These are phyloP conservation scores for Ictidomys tridecemlineatus DNA, from an alignment of 2,113 vertebrate genomes.

Conservation along the genomic window DNA sequence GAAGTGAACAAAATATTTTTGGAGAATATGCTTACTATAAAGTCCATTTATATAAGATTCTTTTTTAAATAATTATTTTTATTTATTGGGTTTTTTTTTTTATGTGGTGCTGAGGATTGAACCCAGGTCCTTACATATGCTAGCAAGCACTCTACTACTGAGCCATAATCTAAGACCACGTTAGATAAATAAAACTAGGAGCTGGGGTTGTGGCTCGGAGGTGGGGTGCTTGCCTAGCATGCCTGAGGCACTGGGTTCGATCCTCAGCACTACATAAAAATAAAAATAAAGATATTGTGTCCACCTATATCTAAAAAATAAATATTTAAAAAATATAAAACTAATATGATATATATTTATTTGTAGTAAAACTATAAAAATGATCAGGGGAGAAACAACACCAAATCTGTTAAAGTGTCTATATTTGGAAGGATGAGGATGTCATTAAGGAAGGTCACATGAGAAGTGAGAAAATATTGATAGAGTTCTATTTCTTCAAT, in stretches of 20 bases:
- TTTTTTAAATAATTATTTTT: not conserved
- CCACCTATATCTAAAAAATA: too few relatives aligned
- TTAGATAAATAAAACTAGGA: not conserved
- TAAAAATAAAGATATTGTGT: too few relatives aligned
- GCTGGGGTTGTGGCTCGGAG: too few relatives aligned
- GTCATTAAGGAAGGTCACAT: not conserved
- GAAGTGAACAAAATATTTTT: slow-evolving; percentile 4
- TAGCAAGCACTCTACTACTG: too few relatives aligned
- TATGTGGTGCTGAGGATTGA: too few relatives aligned
- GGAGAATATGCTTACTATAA: not conserved
- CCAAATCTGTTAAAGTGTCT: not conserved
- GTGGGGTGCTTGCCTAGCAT: too few relatives aligned
- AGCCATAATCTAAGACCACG: too few relatives aligned
- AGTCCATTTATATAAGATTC: not conserved
- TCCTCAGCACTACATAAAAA: too few relatives aligned
- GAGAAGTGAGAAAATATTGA: not conserved
- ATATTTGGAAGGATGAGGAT: not conserved
- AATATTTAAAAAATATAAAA: not conserved
- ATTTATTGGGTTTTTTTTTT: too few relatives aligned
- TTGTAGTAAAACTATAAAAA: slow-evolving; percentile 14
- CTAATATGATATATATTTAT: not conserved
- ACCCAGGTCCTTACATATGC: too few relatives aligned
- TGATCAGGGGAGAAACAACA: slow-evolving; percentile 11
- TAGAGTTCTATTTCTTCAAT: slow-evolving; percentile 24
- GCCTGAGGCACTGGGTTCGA: too few relatives aligned